Conservation (phyloP, 2,797 vertebrate species). For the Eupleurogrammus muticus region DNA sequence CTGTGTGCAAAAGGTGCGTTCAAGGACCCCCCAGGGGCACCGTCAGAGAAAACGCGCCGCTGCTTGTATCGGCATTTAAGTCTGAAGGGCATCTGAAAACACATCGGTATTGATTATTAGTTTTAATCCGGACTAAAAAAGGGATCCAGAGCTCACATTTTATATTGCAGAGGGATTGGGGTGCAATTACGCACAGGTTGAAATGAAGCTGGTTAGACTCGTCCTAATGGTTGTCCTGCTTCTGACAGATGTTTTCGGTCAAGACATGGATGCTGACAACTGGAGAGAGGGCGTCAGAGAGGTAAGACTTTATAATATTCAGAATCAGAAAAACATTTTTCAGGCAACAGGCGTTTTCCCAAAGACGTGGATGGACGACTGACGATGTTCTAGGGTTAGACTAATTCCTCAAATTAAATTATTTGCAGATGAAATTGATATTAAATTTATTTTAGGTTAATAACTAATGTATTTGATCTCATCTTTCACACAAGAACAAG, state of each 20-base stretch:
- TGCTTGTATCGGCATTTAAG: neutral
- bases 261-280: slow-evolving; percentile 76
- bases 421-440: neutral
- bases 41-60: neutral
- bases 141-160: too few species aligned
- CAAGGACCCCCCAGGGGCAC: neutral
- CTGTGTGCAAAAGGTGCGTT: slow-evolving; percentile 38
- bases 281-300: slow-evolving; percentile 75
- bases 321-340: neutral
- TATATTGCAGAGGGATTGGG: neutral
- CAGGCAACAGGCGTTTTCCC: neutral
- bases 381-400: neutral
- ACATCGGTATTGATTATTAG: neutral
- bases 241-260: slow-evolving; percentile 79
- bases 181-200: slow-evolving; percentile 31
- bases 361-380: neutral
- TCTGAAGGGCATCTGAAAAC: neutral
- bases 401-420: neutral
- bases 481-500: slow-evolving; percentile 73
- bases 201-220: slow-evolving; percentile 82
- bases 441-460: neutral
- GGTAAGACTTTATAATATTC: slow-evolving; percentile 47
- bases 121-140: neutral
- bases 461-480: neutral
- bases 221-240: slow-evolving; percentile 79